phyloP scores from a whole-genome alignment of 2,797 vertebrate species.

The Gadopsis bispinosus region DNA sequence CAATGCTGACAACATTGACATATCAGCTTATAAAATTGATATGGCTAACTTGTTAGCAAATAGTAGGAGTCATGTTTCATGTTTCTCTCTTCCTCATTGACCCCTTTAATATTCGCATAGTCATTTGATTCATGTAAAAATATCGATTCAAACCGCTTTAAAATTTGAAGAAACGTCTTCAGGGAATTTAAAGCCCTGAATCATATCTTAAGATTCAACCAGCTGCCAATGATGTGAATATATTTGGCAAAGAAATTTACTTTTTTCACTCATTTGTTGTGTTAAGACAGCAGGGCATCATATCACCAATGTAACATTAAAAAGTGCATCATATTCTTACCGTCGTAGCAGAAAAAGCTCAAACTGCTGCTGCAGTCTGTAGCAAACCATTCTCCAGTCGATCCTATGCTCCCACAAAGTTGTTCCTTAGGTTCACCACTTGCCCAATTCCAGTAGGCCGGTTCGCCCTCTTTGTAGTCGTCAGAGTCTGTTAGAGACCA shows the following conservation, averaged over 20 bases:
- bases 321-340: slow-evolving; percentile 14
- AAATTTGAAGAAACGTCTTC: too few relatives aligned
- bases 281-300: not conserved
- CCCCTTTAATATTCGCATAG: not conserved
- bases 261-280: not conserved
- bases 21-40: too few relatives aligned
- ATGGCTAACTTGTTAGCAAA: too few relatives aligned
- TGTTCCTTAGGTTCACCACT: accelerated
- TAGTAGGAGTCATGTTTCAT: too few relatives aligned
- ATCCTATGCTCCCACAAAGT: not conserved
- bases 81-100: too few relatives aligned
- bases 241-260: not conserved
- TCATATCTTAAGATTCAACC: not conserved
- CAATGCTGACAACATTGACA: too few relatives aligned
- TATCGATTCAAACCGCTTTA: not conserved
- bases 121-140: not conserved
- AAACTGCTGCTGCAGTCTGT: accelerated
- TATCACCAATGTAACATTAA: not conserved
- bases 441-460: not conserved
- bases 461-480: slow-evolving; percentile 15
- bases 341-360: slow-evolving; percentile 26
- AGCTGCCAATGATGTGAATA: not conserved
- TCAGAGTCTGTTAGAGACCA: not conserved
- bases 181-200: not conserved
- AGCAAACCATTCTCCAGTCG: not conserved